A percentile compares a stretch with the other conserved stretches of the same genome.
Evolutionary conservation across 2,797 vertebrate genomes (phyloP).

Genomic region (Botia kubotai): DNA sequence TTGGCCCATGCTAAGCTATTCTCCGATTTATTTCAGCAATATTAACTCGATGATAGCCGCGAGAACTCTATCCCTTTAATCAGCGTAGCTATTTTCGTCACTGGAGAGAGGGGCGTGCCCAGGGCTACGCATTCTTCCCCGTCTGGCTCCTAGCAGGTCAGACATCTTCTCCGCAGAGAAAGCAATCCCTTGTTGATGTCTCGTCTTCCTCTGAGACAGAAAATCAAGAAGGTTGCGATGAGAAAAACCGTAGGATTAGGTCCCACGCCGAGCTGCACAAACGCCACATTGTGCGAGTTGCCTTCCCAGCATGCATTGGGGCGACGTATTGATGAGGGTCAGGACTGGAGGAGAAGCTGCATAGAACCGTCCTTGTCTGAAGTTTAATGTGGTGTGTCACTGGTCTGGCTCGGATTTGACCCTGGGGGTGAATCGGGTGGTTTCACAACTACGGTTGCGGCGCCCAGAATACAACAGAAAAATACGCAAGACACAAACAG

Average conservation of each 20-base stretch:
- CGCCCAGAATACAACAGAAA: not conserved
- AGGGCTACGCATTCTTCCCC: slow-evolving; percentile 25
- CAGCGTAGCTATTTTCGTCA: slow-evolving; percentile 31
- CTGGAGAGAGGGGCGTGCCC: slow-evolving; percentile 15
- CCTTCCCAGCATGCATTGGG: slow-evolving; percentile 40
- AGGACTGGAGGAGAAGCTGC: slow-evolving; percentile 17
- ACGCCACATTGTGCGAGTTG: slow-evolving; percentile 42
- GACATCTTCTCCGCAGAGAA: slow-evolving; percentile 21
- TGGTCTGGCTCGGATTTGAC: slow-evolving; percentile 30
- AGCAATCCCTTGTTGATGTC: slow-evolving; percentile 17
- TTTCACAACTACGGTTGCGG: slow-evolving; percentile 17
- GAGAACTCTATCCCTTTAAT: slow-evolving; percentile 33
- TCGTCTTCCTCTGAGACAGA: slow-evolving; percentile 19
- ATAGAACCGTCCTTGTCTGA: slow-evolving; percentile 41
- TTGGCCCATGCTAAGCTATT: slow-evolving; percentile 1
- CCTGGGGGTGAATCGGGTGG: not conserved
- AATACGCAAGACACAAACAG: not conserved
- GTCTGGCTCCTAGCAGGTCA: slow-evolving; percentile 37
- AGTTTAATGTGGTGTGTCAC: slow-evolving; percentile 35
- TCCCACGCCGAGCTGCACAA: slow-evolving; percentile 55
- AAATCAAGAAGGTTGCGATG: slow-evolving; percentile 28
- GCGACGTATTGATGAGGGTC: slow-evolving; percentile 40
- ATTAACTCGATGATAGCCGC: slow-evolving; percentile 10
- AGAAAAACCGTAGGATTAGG: slow-evolving; percentile 47
- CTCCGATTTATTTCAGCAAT: not conserved